Conservation (phyloP, 2,888 invertebrate genomes). For the Seira sanloemensis region DNA sequence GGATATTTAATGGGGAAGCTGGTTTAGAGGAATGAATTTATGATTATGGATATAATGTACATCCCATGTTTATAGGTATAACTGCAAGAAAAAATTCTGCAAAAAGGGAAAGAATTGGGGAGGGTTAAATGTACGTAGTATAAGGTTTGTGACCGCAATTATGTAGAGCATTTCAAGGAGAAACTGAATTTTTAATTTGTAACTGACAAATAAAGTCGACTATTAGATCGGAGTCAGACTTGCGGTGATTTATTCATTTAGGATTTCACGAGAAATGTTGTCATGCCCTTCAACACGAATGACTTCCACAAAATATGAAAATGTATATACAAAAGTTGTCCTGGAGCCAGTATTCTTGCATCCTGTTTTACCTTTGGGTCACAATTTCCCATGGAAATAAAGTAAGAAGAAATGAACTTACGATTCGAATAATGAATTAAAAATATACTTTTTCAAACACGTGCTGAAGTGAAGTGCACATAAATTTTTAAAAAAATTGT, state of each 20-base stretch:
- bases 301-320: background rate
- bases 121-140: background rate
- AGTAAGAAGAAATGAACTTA: too few species aligned
- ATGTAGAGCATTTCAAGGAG: background rate
- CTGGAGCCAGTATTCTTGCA: too few species aligned
- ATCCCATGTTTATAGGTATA: too few species aligned
- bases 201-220: slow-evolving; percentile 2
- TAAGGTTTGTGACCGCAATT: background rate
- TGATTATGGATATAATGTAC: slow-evolving; percentile 2
- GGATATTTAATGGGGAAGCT: slow-evolving; percentile 3
- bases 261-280: too few species aligned
- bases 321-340: background rate
- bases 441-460: too few species aligned
- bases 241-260: background rate
- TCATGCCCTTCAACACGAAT: background rate
- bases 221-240: slow-evolving; percentile 3
- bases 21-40: slow-evolving; percentile 5
- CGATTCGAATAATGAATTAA: too few species aligned
- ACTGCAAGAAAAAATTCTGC: too few species aligned
- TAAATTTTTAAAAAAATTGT: too few species aligned
- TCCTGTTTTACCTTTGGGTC: too few species aligned
- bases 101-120: background rate
- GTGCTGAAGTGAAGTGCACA: too few species aligned
- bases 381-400: too few species aligned
- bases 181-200: background rate